Conservation (phyloP, 30 jellyfish, hydroid and myxozoan genomes). For the Pseudorhiza aurosa region DNA sequence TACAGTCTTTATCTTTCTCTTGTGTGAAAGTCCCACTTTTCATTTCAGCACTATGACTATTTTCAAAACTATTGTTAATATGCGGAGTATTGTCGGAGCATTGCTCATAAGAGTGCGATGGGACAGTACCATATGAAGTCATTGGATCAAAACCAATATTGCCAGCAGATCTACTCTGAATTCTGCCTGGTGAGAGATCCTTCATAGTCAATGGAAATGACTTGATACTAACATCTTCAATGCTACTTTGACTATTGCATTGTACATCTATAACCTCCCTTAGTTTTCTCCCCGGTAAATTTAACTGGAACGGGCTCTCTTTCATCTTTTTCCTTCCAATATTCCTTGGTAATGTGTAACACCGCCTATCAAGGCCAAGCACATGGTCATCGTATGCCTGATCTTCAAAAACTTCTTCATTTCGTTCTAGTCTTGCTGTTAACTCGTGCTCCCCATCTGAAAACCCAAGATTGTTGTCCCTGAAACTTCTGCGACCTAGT, state of each 20-base stretch:
- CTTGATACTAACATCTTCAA: slow-evolving; percentile 37
- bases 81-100: not conserved
- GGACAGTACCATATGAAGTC: not conserved
- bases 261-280: slow-evolving; percentile 43
- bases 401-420: slow-evolving; percentile 53
- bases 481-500: slow-evolving; percentile 61
- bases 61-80: not conserved
- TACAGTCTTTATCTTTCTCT: not conserved
- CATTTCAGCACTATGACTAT: not conserved
- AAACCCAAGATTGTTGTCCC: slow-evolving; percentile 60
- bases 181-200: slow-evolving; percentile 52
- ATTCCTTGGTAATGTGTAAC: slow-evolving; percentile 86
- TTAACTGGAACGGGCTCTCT: slow-evolving; percentile 77
- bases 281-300: slow-evolving; percentile 34
- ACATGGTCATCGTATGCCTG: slow-evolving; percentile 35
- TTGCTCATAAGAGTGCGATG: not conserved
- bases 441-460: slow-evolving; percentile 94
- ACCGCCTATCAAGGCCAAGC: slow-evolving; percentile 40
- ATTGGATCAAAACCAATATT: slow-evolving; percentile 32
- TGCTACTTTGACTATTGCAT: slow-evolving; percentile 59
- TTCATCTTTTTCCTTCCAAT: slow-evolving; percentile 64
- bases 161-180: slow-evolving; percentile 82
- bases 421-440: slow-evolving; percentile 72
- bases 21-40: not conserved
- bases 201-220: slow-evolving; percentile 23